Percentiles rank a stretch among this genome's conserved stretches.
These are phyloP conservation scores for Molossus molossus DNA, from an alignment of 2,797 vertebrate genomes.

Conservation along the genomic window DNA sequence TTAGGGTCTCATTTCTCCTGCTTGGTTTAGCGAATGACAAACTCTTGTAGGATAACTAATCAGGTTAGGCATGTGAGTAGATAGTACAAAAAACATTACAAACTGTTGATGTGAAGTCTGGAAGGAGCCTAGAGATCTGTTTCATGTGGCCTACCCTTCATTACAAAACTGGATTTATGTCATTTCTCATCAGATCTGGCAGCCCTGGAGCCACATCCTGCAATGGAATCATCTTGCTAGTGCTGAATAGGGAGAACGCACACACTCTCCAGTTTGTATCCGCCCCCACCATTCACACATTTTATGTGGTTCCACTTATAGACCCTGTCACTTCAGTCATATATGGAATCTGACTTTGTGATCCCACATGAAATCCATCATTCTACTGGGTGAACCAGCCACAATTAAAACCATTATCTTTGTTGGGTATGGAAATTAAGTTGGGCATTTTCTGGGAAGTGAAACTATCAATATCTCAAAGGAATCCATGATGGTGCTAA, in stretches of 20 bases:
- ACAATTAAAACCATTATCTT: not conserved
- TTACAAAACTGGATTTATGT: not conserved
- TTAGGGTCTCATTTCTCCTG: not conserved
- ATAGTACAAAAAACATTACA: not conserved
- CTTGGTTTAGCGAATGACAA: not conserved
- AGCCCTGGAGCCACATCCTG: not conserved
- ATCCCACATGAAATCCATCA: not conserved
- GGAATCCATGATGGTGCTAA: not conserved
- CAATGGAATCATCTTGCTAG: not conserved
- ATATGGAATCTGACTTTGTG: conserved; percentile 3
- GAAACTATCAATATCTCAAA: not conserved
- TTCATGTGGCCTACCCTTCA: not conserved
- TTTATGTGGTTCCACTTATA: not conserved
- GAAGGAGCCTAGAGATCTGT: not conserved
- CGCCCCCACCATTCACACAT: not conserved
- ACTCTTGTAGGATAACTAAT: not conserved
- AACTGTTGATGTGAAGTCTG: not conserved
- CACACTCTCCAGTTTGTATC: not conserved
- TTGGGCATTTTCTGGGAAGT: conserved; percentile 10
- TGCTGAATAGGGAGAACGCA: not conserved
- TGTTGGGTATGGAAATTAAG: not conserved
- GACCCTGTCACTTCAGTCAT: not conserved
- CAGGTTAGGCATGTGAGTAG: not conserved
- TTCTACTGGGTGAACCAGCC: not conserved
- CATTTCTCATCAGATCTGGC: not conserved